Conservation (phyloP, 2,113 vertebrate species). For the Archocentrus centrarchus region DNA sequence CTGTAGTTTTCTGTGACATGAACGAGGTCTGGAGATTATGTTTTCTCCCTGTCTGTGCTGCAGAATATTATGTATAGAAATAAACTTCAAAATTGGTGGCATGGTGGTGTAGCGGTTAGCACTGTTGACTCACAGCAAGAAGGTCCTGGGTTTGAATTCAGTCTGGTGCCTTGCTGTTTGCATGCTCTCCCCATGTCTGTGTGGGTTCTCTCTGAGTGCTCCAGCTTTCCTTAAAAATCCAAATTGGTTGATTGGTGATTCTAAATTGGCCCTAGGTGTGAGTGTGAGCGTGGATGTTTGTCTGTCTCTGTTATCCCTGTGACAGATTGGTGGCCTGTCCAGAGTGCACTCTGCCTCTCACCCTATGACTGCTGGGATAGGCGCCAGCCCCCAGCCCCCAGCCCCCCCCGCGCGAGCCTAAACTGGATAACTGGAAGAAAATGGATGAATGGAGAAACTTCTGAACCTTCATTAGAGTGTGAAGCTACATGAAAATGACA, state of each 20-base stretch:
- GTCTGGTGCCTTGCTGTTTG: background rate
- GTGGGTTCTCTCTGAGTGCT: no score
- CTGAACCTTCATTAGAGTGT: rapidly evolving
- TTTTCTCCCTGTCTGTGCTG: background rate
- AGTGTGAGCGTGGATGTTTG: background rate
- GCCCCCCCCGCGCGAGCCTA: background rate
- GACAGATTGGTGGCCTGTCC: background rate
- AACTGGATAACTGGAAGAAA: background rate
- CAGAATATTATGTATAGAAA: background rate
- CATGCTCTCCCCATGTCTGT: background rate
- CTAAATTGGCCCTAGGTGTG: background rate
- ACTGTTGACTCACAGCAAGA: background rate
- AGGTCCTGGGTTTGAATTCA: background rate
- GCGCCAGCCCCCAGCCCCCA: background rate
- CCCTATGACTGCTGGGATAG: background rate
- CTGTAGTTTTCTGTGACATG: background rate
- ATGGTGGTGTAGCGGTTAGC: no score
- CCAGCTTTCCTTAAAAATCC: no score
- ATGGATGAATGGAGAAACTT: background rate
- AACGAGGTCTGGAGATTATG: background rate
- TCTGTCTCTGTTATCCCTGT: background rate
- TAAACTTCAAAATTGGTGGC: background rate
- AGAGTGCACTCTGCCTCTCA: no score
- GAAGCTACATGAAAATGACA: background rate
- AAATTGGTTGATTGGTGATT: background rate